Base-by-base conservation (phyloP, 2,797 vertebrate genomes). In the Tadarida brasiliensis region DNA sequence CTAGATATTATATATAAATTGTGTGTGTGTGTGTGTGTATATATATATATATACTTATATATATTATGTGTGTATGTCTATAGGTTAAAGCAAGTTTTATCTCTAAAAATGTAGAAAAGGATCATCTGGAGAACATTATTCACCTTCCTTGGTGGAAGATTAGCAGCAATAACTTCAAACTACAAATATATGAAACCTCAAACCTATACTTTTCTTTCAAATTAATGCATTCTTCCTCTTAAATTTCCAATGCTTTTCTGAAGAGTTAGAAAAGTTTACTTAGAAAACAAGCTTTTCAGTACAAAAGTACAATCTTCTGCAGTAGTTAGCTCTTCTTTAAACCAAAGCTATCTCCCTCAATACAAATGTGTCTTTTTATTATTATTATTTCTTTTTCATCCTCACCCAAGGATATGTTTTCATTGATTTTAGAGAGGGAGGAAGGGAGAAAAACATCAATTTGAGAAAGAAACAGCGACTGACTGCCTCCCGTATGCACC, bases 181-280 rank as follows among this genome's bases (percentile, higher is more conserved):
- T 81, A 89, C 35, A 97, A 91, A 85, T 54, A 63, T 16, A 63
- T 80, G 44, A 87, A 59, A 44, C 24, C 56, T 87, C 24, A 83
- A 83, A 86, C 3, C 76, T 91, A 61, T 5, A 39, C 24, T 65
- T 51, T 26, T 70, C 61, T 96, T 93, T 96, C 78, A 83, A 91
- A 83, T 54, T 30, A 95, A 56, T 56, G 26, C 1, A 85, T 56
- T 85, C 54, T 83, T 87, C 54, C 49, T 84, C 59, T 89, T 92
- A 63, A 59, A 92, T 67, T 30, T 91, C 56, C 11, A 90, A 3
- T 22, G 12, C 35, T 86, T 74, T 82, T 77, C 56, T 78, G 30
- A 90, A 81, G 44, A 91, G 14, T 49, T 61, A 80, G 51, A 77
- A 94, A 93, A 74, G 44, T 49, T 92, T 90, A 87, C 80, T 93